A percentile compares a stretch with the other conserved stretches of the same genome.
Conservation (phyloP, 92 coral and sea anemone genomes). For the Metridium senile region DNA sequence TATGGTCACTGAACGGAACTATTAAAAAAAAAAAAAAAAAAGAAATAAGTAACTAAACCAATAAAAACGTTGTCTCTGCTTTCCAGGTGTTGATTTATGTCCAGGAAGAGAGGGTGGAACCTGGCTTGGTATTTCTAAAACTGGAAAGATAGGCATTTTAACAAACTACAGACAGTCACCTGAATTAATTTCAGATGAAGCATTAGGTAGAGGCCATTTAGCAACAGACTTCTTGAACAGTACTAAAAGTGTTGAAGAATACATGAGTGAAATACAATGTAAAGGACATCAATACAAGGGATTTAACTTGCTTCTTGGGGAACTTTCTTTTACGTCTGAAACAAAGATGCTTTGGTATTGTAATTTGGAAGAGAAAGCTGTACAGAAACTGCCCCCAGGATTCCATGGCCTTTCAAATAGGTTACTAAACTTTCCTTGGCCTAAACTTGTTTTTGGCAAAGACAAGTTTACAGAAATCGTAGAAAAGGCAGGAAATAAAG, state of each 20-base stretch:
- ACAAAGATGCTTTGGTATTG: constrained; percentile 73
- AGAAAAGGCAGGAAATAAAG: constrained; percentile 34
- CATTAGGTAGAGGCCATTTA: constrained; percentile 73
- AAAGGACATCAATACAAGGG: constrained; percentile 72
- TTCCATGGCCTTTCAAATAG: constrained; percentile 81
- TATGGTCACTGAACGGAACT: too few relatives aligned
- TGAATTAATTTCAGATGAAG: constrained; percentile 31
- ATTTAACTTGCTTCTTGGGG: constrained; percentile 82
- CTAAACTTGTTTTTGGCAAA: constrained; percentile 84
- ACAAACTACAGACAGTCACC: constrained; percentile 89
- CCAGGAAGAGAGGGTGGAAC: constrained; percentile 91
- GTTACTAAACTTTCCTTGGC: constrained; percentile 83
- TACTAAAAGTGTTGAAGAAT: constrained; percentile 41
- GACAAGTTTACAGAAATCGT: constrained; percentile 67
- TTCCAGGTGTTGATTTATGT: constrained; percentile 73
- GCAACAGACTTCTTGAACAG: constrained; percentile 74
- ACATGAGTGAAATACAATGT: constrained; percentile 39
- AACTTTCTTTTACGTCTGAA: constrained; percentile 37
- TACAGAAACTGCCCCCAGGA: constrained; percentile 65
- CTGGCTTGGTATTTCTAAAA: constrained; percentile 87
- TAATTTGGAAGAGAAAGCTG: constrained; percentile 66
- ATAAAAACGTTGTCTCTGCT: too few relatives aligned
- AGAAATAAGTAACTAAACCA: too few relatives aligned
- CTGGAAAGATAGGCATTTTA: constrained; percentile 74
- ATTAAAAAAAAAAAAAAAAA: too few relatives aligned